These are phyloP conservation scores for Zaprionus bogoriensis DNA, from an alignment of 2,888 invertebrate genomes.

Conservation along the genomic window DNA sequence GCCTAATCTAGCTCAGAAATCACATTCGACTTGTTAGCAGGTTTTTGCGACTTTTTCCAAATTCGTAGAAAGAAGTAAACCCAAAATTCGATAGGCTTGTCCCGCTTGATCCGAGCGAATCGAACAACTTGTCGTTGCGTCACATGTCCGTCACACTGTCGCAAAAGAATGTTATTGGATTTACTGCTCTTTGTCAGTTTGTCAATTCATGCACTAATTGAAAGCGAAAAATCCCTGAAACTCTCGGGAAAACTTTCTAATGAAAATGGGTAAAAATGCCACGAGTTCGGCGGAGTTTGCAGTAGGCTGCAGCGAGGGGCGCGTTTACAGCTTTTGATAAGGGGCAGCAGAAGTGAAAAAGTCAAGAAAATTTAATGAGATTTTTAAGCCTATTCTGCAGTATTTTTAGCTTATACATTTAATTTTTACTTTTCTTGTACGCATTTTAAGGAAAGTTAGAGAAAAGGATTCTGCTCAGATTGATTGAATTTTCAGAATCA, in stretches of 20 bases:
- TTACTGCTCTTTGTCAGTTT: background rate
- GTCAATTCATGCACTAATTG: background rate
- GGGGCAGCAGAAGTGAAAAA: background rate
- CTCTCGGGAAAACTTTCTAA: background rate
- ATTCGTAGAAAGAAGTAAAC: too few relatives aligned
- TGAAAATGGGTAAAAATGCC: background rate
- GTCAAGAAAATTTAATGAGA: background rate
- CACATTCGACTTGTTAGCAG: background rate
- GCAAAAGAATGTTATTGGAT: background rate
- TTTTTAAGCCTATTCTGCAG: background rate
- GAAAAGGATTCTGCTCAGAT: too few relatives aligned
- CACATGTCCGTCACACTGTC: background rate
- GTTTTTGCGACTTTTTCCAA: too few relatives aligned
- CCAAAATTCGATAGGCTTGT: background rate
- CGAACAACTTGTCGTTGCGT: background rate
- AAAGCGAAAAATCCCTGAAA: background rate
- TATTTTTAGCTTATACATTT: too few relatives aligned
- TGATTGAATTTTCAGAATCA: too few relatives aligned
- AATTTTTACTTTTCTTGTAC: too few relatives aligned
- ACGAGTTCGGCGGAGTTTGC: background rate
- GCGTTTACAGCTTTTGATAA: background rate
- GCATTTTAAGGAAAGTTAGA: too few relatives aligned
- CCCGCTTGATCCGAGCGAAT: too few relatives aligned
- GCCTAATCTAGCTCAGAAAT: constrained; percentile 44
- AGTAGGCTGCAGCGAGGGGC: background rate